phyloP scores from a whole-genome alignment of 2,113 vertebrate genomes.

The Corythoichthys intestinalis region DNA sequence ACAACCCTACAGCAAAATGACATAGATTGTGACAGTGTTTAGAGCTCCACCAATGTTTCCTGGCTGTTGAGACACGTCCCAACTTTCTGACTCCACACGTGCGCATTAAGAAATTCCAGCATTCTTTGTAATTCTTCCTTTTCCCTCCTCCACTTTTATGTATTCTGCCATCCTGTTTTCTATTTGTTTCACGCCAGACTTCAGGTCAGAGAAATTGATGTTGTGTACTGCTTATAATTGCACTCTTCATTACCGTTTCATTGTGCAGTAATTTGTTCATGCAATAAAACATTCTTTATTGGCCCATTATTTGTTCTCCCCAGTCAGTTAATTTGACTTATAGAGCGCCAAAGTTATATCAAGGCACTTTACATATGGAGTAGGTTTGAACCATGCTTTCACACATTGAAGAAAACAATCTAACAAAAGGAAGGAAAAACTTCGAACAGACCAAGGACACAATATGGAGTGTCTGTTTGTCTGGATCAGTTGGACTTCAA shows the following conservation, averaged over 20 bases:
- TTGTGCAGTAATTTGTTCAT: conserved; percentile 63
- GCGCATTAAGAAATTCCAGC: conserved; percentile 64
- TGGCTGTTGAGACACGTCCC: conserved; percentile 72
- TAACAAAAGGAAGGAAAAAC: neutral
- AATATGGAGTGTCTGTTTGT: too few relatives aligned
- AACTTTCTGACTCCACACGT: conserved; percentile 54
- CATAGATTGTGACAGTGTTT: conserved; percentile 33
- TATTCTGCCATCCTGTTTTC: conserved; percentile 52
- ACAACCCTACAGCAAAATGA: conserved; percentile 54
- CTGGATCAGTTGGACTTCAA: too few relatives aligned
- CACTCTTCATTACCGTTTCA: conserved; percentile 63
- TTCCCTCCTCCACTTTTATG: conserved; percentile 47
- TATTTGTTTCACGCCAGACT: conserved; percentile 44
- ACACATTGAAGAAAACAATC: neutral
- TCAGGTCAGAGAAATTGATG: conserved; percentile 54
- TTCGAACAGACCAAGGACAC: neutral
- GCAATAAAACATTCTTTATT: conserved; percentile 68
- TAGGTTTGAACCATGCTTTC: neutral
- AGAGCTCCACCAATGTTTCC: conserved; percentile 44
- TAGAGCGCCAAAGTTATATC: neutral
- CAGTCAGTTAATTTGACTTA: neutral
- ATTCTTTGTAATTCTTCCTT: conserved; percentile 57
- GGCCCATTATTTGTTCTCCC: conserved; percentile 62
- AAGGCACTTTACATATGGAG: neutral
- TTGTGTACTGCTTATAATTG: conserved; percentile 65